A percentile compares a stretch with the other conserved stretches of the same genome.
Evolutionary conservation across 1,140 invertebrate genomes (phyloP).

Genomic region (Hycleus cichorii): DNA sequence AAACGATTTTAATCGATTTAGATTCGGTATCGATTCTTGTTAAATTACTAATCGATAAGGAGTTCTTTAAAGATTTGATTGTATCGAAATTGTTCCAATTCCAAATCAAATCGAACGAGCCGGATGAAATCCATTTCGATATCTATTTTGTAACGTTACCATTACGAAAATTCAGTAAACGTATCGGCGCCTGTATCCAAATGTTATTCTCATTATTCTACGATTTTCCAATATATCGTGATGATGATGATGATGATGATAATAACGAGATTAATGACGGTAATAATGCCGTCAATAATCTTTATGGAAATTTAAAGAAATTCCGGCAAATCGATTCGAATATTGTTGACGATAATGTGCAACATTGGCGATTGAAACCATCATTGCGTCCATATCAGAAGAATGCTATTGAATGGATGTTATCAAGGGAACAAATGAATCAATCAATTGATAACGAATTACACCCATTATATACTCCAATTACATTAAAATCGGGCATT

Average conservation of each 20-base stretch:
- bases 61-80: conserved; percentile 22
- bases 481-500: conserved; percentile 38
- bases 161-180: conserved; percentile 24
- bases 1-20: conserved; percentile 11
- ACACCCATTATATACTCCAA: conserved; percentile 36
- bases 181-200: conserved; percentile 25
- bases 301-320: conserved; percentile 24
- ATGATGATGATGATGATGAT: conserved; percentile 6
- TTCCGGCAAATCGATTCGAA: conserved; percentile 4
- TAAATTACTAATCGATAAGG: conserved; percentile 3
- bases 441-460: conserved; percentile 21
- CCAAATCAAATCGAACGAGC: conserved; percentile 2
- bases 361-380: conserved; percentile 33
- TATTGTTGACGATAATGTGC: conserved; percentile 13
- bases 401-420: conserved; percentile 63
- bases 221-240: conserved; percentile 11
- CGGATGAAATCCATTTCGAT: conserved; percentile 9
- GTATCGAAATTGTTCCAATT: conserved; percentile 17
- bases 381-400: conserved; percentile 59
- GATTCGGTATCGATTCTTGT: conserved; percentile 18
- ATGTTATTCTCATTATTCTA: conserved; percentile 22
- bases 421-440: conserved; percentile 44
- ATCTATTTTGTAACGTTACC: conserved; percentile 27
- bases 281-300: conserved; percentile 14
- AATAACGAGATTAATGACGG: conserved; percentile 10